phyloP scores from a whole-genome alignment of 2,888 invertebrate genomes.

The Anthophora plumipes region DNA sequence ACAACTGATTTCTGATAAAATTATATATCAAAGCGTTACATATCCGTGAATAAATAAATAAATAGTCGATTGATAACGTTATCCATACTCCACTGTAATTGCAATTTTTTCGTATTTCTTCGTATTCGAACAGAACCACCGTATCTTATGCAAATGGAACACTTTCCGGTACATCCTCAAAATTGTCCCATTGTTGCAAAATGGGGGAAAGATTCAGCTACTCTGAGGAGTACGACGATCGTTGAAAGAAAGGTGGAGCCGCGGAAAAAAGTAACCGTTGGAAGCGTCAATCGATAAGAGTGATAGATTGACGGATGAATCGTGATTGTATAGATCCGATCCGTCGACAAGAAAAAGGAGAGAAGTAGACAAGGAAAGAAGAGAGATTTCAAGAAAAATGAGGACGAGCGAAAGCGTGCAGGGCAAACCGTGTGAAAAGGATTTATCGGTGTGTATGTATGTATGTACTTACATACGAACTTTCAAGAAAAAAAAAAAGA shows the following conservation, averaged over 20 bases:
- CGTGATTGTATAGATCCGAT: conserved; percentile 51
- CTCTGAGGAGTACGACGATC: neutral
- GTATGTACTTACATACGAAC: neutral
- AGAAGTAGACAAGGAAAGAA: neutral
- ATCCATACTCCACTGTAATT: too few relatives aligned
- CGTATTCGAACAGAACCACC: neutral
- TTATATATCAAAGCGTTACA: too few relatives aligned
- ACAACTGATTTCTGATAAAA: too few relatives aligned
- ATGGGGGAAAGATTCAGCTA: neutral
- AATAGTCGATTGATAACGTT: too few relatives aligned
- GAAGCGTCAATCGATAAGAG: conserved; percentile 48
- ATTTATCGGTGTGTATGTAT: conserved; percentile 34
- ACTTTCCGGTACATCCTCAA: neutral
- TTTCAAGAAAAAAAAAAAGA: conserved; percentile 9
- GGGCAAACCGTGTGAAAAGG: conserved; percentile 25
- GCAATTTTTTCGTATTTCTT: too few relatives aligned
- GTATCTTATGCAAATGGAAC: neutral
- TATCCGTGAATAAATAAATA: too few relatives aligned
- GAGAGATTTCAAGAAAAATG: conserved; percentile 38
- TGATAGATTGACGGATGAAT: conserved; percentile 60
- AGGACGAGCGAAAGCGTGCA: conserved; percentile 14
- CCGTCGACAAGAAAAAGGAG: conserved; percentile 34
- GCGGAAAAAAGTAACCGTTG: conserved; percentile 20
- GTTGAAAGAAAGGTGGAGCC: conserved; percentile 5
- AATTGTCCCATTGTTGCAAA: neutral